A percentile compares a stretch with the other conserved stretches of the same genome.
Conservation (phyloP, 2,888 invertebrate species). For the Calameuta pallipes region DNA sequence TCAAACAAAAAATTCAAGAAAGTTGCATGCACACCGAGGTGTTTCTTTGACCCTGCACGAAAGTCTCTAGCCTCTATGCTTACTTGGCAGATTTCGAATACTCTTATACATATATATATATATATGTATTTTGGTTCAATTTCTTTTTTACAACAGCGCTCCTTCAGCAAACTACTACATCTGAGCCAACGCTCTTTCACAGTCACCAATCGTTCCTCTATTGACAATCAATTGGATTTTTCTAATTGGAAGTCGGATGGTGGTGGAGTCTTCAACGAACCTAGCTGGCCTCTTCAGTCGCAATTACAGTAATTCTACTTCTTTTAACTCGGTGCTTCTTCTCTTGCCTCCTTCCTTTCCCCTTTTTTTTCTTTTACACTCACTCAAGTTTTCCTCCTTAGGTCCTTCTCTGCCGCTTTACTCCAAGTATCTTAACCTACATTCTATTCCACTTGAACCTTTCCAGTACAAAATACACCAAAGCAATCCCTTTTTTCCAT, state of each 20-base stretch:
- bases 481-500: not conserved
- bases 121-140: too few relatives aligned
- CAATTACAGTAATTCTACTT: conserved; percentile 25
- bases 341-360: conserved; percentile 12
- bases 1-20: not conserved
- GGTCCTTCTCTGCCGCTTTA: not conserved
- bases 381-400: conserved; percentile 6
- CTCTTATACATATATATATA: too few relatives aligned
- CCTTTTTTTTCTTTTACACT: conserved; percentile 6
- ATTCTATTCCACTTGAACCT: not conserved
- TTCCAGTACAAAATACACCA: not conserved
- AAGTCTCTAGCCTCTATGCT: not conserved
- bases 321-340: conserved; percentile 10
- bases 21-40: not conserved
- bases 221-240: conserved; percentile 36
- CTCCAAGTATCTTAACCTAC: not conserved
- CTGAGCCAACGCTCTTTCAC: conserved; percentile 14
- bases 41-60: not conserved
- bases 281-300: conserved; percentile 10
- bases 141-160: too few relatives aligned
- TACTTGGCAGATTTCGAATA: not conserved
- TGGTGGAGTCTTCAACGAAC: conserved; percentile 8
- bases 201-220: conserved; percentile 26
- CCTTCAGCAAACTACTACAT: conserved; percentile 1
- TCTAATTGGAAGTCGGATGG: conserved; percentile 27